Percentiles rank a stretch among this genome's conserved stretches.
phyloP scores from a whole-genome alignment of 2,113 vertebrate genomes.

The Cheilinus undulatus region DNA sequence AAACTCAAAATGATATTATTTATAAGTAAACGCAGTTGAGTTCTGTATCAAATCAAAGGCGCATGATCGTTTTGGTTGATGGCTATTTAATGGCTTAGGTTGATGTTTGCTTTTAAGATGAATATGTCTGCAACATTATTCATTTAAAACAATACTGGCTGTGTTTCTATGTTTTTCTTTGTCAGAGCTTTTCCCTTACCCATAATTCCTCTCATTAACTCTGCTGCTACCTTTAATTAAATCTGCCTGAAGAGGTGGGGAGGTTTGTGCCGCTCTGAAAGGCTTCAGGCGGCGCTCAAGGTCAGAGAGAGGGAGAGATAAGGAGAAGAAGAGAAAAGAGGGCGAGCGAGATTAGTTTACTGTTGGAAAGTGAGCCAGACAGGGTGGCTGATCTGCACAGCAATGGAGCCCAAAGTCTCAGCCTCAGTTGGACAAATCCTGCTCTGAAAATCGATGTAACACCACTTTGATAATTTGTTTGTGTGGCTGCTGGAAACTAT shows the following conservation, averaged over 20 bases:
- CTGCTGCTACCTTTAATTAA: slow-evolving; percentile 14
- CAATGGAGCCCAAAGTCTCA: slow-evolving; percentile 17
- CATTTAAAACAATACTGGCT: neutral
- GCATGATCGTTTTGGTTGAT: neutral
- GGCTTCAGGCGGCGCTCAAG: slow-evolving; percentile 35
- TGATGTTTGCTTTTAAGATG: neutral
- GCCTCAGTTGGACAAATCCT: neutral
- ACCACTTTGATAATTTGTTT: neutral
- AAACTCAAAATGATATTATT: no score
- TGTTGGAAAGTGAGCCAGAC: slow-evolving; percentile 24
- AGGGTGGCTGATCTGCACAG: neutral
- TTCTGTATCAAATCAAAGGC: neutral
- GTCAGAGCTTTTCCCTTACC: neutral
- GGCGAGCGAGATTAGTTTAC: neutral
- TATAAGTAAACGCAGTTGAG: no score
- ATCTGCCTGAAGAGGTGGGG: slow-evolving; percentile 7
- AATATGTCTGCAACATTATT: neutral
- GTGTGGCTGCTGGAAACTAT: neutral
- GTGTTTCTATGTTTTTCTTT: neutral
- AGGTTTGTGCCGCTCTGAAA: slow-evolving; percentile 26
- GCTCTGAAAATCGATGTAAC: slow-evolving; percentile 23
- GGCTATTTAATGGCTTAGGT: neutral
- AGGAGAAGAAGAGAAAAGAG: neutral
- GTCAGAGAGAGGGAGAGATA: slow-evolving; percentile 35
- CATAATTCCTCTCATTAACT: neutral